A percentile compares a stretch with the other conserved stretches of the same genome.
Evolutionary conservation across 1,140 invertebrate species (phyloP).

Genomic region (Scaptomyza graminum): DNA sequence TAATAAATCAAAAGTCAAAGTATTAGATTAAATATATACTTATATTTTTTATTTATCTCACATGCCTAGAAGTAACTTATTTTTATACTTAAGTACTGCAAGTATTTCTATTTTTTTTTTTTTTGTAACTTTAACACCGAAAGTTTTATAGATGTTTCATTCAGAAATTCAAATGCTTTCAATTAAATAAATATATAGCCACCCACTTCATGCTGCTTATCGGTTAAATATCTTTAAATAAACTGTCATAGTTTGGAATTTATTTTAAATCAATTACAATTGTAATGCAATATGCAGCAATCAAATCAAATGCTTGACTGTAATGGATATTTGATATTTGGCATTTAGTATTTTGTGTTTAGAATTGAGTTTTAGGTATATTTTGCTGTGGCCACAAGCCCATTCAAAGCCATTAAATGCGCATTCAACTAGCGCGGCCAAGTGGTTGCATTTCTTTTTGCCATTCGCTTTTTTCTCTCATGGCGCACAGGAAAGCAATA

Average conservation of each 20-base stretch:
- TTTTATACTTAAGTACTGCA: no score
- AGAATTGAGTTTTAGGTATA: background rate
- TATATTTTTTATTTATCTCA: no score
- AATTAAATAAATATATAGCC: no score
- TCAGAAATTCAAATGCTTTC: no score
- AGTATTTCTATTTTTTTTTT: no score
- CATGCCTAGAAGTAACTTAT: no score
- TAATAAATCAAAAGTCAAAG: conserved; percentile 25
- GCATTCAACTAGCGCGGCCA: conserved; percentile 40
- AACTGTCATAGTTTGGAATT: conserved; percentile 33
- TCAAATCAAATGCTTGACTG: conserved; percentile 46
- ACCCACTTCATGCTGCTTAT: no score
- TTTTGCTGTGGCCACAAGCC: conserved; percentile 7
- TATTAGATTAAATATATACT: no score
- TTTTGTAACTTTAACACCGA: no score
- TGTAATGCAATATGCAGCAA: conserved; percentile 46
- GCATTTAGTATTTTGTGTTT: conserved; percentile 19
- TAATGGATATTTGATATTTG: conserved; percentile 47
- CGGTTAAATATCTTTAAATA: conserved; percentile 6
- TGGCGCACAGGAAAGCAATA: conserved; percentile 58
- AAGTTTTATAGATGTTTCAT: no score
- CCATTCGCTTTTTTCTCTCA: background rate
- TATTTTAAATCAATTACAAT: conserved; percentile 22
- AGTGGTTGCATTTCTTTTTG: conserved; percentile 29
- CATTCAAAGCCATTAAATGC: conserved; percentile 38